Percentiles rank a stretch among this genome's conserved stretches.
phyloP scores from a whole-genome alignment of 2,888 invertebrate genomes.

The Epistrophe eligans region DNA sequence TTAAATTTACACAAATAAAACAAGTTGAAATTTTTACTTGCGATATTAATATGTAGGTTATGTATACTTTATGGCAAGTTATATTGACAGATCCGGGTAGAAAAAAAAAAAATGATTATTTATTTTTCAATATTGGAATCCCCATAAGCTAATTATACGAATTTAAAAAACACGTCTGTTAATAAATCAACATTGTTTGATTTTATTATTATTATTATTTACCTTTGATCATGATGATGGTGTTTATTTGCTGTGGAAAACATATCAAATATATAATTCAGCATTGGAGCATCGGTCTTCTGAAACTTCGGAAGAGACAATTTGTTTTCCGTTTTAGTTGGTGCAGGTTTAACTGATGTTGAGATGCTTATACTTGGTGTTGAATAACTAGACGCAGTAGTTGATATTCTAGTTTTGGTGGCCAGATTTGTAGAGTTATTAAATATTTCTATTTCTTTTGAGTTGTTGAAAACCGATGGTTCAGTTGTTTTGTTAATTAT shows the following conservation, averaged over 20 bases:
- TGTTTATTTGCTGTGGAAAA: constrained; percentile 89
- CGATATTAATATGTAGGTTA: too few species aligned
- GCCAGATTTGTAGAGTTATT: constrained; percentile 17
- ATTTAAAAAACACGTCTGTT: too few species aligned
- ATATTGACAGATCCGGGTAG: too few species aligned
- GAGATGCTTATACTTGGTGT: constrained; percentile 56
- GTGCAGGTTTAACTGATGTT: constrained; percentile 77
- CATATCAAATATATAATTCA: constrained; percentile 90
- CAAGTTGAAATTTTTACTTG: too few species aligned
- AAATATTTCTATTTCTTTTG: background rate
- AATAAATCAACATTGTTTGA: too few species aligned
- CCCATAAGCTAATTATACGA: too few species aligned
- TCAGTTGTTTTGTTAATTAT: constrained; percentile 33
- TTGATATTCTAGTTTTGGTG: constrained; percentile 23
- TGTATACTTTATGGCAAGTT: too few species aligned
- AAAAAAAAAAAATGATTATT: too few species aligned
- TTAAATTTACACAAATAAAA: too few species aligned
- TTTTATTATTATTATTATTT: constrained; percentile 26
- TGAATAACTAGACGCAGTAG: constrained; percentile 38
- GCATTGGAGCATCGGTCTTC: constrained; percentile 88
- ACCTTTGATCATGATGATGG: constrained; percentile 89
- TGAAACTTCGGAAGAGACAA: constrained; percentile 84
- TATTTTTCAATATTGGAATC: too few species aligned
- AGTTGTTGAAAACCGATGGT: constrained; percentile 10
- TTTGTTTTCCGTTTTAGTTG: constrained; percentile 81